phyloP scores from a whole-genome alignment of 1,140 invertebrate genomes.

The Pseudomyrmex gracilis region DNA sequence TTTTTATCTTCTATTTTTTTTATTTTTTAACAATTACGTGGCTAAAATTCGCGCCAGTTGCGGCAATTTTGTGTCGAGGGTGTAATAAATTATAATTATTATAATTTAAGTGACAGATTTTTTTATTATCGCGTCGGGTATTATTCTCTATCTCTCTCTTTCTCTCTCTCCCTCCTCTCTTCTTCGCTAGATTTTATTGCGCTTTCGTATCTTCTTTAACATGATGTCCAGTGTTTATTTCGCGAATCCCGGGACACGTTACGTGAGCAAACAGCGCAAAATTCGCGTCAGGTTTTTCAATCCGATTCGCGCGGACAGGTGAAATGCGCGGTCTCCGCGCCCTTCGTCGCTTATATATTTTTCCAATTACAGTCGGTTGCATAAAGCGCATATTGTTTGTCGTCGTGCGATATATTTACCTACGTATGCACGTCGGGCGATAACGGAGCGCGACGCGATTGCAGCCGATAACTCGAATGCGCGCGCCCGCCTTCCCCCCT shows the following conservation, averaged over 20 bases:
- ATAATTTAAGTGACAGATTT: no score
- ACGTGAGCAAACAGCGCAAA: conserved; percentile 38
- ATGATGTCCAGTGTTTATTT: conserved; percentile 8
- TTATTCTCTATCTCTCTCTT: no score
- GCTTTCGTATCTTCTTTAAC: neutral
- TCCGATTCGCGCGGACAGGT: conserved; percentile 38
- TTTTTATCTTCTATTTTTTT: conserved; percentile 58
- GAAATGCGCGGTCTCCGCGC: conserved; percentile 13
- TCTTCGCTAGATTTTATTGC: no score
- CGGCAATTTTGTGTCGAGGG: no score
- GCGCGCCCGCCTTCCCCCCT: no score
- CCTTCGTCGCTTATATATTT: conserved; percentile 14
- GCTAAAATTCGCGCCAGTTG: neutral
- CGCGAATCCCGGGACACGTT: neutral
- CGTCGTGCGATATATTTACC: neutral
- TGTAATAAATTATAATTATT: no score
- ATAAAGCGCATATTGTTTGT: conserved; percentile 59
- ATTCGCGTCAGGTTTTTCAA: conserved; percentile 56
- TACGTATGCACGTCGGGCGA: conserved; percentile 39
- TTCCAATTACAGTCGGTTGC: conserved; percentile 53
- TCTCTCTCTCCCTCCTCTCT: no score
- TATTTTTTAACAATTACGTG: conserved; percentile 58
- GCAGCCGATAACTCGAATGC: conserved; percentile 46
- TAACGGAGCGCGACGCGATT: conserved; percentile 40
- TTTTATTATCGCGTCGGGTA: no score